These are phyloP conservation scores for Pyrrhura leucotis DNA, from an alignment of 2,797 vertebrate species.

Conservation along the genomic window DNA sequence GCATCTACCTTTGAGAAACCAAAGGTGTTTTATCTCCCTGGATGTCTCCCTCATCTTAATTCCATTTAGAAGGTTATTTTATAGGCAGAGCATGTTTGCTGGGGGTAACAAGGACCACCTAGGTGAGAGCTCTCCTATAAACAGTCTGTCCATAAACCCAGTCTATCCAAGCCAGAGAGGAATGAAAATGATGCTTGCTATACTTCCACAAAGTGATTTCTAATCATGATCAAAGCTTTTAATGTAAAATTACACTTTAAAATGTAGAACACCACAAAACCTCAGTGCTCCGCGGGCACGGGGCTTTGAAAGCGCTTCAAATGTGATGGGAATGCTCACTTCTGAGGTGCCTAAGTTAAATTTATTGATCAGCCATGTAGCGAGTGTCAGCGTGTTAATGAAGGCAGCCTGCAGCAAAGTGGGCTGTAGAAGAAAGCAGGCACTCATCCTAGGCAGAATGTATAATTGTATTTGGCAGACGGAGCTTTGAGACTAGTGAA, in stretches of 20 bases:
- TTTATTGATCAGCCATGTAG: not conserved
- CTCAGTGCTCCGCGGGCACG: not conserved
- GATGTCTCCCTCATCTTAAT: not conserved
- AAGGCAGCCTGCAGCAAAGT: not conserved
- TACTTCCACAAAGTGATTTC: rapidly evolving
- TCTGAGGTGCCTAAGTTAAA: not conserved
- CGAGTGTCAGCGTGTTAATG: not conserved
- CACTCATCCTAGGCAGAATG: not conserved
- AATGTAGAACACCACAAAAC: rapidly evolving
- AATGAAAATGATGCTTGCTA: not conserved
- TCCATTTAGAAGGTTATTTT: rapidly evolving
- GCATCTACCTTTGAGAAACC: not conserved
- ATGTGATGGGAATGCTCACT: not conserved
- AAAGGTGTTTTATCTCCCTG: not conserved
- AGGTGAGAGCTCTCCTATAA: not conserved
- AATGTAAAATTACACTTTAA: not conserved
- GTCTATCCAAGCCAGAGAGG: not conserved
- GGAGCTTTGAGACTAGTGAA: not conserved
- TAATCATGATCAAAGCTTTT: not conserved
- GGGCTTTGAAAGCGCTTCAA: rapidly evolving
- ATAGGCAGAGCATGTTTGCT: not conserved
- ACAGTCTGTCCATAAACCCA: not conserved
- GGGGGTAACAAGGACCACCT: not conserved
- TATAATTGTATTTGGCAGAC: constrained; percentile 28
- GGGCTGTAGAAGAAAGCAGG: not conserved